Percentiles rank a stretch among this genome's conserved stretches.
Conservation (phyloP, 1,140 invertebrate genomes). For the Penaeus chinensis region DNA sequence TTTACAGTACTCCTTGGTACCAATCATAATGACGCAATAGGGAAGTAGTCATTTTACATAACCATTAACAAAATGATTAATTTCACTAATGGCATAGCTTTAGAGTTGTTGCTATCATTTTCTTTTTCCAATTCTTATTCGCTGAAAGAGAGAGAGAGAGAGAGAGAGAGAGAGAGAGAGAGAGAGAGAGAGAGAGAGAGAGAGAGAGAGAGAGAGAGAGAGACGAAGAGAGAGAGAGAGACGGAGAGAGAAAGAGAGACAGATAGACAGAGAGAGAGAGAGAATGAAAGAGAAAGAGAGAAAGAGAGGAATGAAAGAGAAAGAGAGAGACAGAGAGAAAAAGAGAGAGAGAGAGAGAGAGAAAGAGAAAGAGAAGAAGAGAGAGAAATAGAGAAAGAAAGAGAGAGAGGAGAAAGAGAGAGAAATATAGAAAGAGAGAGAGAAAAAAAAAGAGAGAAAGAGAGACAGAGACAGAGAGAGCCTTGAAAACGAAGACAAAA, state of each 20-base stretch:
- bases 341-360: constrained; percentile 4
- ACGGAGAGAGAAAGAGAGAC: not conserved
- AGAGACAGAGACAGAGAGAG: not conserved
- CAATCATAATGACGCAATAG: no score
- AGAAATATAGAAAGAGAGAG: not conserved
- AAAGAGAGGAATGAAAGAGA: not conserved
- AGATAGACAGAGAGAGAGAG: not conserved
- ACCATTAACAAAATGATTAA: no score
- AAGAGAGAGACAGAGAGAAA: constrained; percentile 8
- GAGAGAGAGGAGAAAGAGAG: not conserved
- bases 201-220: constrained; percentile 28
- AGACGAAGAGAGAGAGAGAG: not conserved
- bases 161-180: constrained; percentile 23
- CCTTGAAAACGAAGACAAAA: not conserved
- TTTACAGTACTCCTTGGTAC: no score
- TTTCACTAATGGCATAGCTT: no score
- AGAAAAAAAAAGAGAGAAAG: not conserved
- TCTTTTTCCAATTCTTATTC: not conserved
- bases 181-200: constrained; percentile 41
- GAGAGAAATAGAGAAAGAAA: not conserved
- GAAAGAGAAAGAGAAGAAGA: not conserved
- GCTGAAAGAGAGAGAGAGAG: not conserved
- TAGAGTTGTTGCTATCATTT: not conserved
- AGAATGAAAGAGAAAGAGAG: constrained; percentile 17
- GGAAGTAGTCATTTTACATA: no score